Percentiles rank a stretch among this genome's conserved stretches.
phyloP scores from a whole-genome alignment of 2,888 invertebrate genomes.

The Mythimna impura region DNA sequence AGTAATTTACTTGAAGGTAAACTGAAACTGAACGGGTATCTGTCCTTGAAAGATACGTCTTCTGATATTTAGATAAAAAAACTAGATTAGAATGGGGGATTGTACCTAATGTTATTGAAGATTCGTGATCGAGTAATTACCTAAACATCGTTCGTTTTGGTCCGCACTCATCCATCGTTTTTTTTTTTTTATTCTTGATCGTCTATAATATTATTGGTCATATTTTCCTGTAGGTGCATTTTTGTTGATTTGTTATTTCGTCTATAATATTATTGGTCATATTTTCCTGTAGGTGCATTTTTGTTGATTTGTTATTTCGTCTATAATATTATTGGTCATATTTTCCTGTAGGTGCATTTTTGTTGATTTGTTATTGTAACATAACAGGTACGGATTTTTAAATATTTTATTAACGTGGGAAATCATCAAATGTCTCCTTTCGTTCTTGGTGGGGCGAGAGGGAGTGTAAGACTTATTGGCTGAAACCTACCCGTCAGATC shows the following conservation, averaged over 20 bases:
- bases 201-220: neutral
- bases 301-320: conserved; percentile 17
- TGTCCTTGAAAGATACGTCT: neutral
- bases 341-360: neutral
- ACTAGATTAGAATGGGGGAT: neutral
- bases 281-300: neutral
- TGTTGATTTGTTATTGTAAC: conserved; percentile 14
- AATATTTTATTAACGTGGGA: no score
- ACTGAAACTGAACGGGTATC: neutral
- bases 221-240: neutral
- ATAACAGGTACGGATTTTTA: no score
- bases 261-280: neutral
- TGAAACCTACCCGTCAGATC: no score
- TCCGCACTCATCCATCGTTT: no score
- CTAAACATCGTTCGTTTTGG: neutral
- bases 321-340: neutral
- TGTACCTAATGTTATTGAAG: neutral
- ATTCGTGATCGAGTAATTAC: neutral
- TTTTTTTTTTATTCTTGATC: no score
- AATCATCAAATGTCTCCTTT: no score
- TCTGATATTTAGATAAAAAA: neutral
- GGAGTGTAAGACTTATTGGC: no score
- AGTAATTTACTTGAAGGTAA: no score
- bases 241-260: conserved; percentile 15
- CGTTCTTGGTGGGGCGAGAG: no score